A percentile compares a stretch with the other conserved stretches of the same genome.
Conservation (phyloP, 2,797 vertebrate genomes). For the Natrix natrix region DNA sequence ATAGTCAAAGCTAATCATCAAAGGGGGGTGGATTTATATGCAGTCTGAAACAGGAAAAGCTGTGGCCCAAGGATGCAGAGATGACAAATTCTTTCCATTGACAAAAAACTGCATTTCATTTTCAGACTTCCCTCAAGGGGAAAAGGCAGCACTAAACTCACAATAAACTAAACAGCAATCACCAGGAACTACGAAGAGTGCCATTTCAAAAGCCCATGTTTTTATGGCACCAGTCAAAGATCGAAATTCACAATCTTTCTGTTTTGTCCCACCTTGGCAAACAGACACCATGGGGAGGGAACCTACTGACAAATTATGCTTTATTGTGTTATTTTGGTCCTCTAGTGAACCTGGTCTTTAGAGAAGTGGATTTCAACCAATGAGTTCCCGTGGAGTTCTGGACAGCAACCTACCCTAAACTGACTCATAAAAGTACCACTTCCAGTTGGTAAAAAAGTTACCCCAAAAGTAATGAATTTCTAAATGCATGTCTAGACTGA, state of each 20-base stretch:
- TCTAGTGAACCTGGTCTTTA: not conserved
- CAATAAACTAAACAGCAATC: constrained; percentile 33
- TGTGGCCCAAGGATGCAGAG: not conserved
- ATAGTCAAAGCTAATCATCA: constrained; percentile 40
- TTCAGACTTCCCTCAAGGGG: constrained; percentile 47
- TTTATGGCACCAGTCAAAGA: not conserved
- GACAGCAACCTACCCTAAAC: too few species aligned
- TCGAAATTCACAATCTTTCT: rapidly evolving
- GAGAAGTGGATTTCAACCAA: not conserved
- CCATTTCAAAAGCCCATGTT: constrained; percentile 28
- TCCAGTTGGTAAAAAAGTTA: not conserved
- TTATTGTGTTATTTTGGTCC: not conserved
- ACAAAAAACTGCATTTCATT: constrained; percentile 57
- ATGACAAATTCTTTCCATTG: constrained; percentile 55
- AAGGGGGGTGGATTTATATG: constrained; percentile 48
- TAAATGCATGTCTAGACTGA: not conserved
- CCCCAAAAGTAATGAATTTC: not conserved
- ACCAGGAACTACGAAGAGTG: rapidly evolving
- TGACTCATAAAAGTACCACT: not conserved
- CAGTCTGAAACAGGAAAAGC: constrained; percentile 44
- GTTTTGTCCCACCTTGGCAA: not conserved
- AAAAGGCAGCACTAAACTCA: constrained; percentile 46
- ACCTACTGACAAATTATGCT: not conserved
- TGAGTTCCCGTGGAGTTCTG: not conserved
- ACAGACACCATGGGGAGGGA: rapidly evolving